Evolutionary conservation across 2,797 vertebrate genomes (phyloP), one percentile per base, ranked within the genome.

Genomic region (Benthosema pterotum): DNA sequence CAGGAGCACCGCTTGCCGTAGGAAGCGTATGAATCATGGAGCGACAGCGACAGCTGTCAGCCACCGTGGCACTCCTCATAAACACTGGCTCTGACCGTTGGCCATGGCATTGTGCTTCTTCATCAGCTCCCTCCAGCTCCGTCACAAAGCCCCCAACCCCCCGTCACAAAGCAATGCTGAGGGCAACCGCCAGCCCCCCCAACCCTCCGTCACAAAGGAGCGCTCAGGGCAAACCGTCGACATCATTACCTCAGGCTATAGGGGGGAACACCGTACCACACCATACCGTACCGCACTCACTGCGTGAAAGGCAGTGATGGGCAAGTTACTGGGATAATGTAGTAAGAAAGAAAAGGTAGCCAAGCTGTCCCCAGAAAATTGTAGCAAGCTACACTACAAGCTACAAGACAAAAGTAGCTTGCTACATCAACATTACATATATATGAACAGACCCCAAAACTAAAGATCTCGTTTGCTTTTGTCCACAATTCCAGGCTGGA

Each of bases 11-110:
- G 73, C 73, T 85, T 79, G 74, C 83, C 65, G 75, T 85, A 67
- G 60, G 67, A 80, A 83, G 85, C 79, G 77, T 69, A 83, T 92
- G 84, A 92, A 92, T 92, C 86, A 91, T 66, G 25, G 59, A 74
- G 74, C 52, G 22, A 3, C 3, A 0, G 50, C 52, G 72, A 81
- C 59, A 63, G 67, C 86, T 88, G 82, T 90, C 88, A 87, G 77
- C 71, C 17, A 42, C 65, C 72, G 86, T 85, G 87, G 86, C 85
- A 83, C 74, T 83, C 76, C 78, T 89, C 86, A 89, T 90, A 90
- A 91, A 91, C 88, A 84, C 80, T 71, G 72, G 22, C 83, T n/a
- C n/a, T 88, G 89, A 89, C 88, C 85, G 71, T 77, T 78, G 77
- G 83, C 79, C 87, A 74, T 74, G 69, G 75, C 80, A 72, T 73